Evolutionary conservation across 2,888 invertebrate species (phyloP).

Genomic region (Caradrina kadenii): DNA sequence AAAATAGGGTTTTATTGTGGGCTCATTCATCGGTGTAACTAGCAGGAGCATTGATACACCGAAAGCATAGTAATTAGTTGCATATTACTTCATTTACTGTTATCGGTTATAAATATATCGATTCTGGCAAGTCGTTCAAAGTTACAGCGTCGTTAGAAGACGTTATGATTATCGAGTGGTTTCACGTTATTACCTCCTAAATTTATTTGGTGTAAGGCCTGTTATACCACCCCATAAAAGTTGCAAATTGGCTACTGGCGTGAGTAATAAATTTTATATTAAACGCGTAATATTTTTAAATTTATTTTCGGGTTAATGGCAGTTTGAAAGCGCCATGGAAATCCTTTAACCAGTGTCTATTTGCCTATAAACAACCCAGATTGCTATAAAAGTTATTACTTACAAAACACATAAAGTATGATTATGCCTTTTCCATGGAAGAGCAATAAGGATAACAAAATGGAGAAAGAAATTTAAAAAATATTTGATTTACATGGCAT

Average conservation of each 20-base stretch:
- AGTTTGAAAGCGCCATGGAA: conserved; percentile 56
- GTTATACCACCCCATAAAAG: conserved; percentile 66
- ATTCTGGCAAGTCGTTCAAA: conserved; percentile 51
- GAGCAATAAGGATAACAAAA: conserved; percentile 26
- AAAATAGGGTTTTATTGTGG: conserved; percentile 85
- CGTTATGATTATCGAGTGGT: conserved; percentile 69
- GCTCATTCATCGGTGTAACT: conserved; percentile 76
- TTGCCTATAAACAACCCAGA: conserved; percentile 63
- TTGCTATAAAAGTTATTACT: conserved; percentile 52
- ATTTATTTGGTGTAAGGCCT: conserved; percentile 68
- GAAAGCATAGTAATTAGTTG: conserved; percentile 75
- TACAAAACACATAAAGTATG: conserved; percentile 44
- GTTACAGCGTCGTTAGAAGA: conserved; percentile 65
- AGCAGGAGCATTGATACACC: conserved; percentile 67
- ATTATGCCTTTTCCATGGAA: conserved; percentile 37
- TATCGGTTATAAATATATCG: conserved; percentile 50
- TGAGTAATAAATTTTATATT: conserved; percentile 69
- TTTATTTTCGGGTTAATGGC: conserved; percentile 69
- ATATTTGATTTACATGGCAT: background rate
- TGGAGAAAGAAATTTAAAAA: background rate
- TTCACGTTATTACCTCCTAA: conserved; percentile 64
- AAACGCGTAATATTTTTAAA: conserved; percentile 67
- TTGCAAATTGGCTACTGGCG: conserved; percentile 68
- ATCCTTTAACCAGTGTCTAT: conserved; percentile 64
- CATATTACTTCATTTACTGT: conserved; percentile 60